Base-by-base conservation (phyloP, 2,797 vertebrate species). In the Bovichtus variegatus region DNA sequence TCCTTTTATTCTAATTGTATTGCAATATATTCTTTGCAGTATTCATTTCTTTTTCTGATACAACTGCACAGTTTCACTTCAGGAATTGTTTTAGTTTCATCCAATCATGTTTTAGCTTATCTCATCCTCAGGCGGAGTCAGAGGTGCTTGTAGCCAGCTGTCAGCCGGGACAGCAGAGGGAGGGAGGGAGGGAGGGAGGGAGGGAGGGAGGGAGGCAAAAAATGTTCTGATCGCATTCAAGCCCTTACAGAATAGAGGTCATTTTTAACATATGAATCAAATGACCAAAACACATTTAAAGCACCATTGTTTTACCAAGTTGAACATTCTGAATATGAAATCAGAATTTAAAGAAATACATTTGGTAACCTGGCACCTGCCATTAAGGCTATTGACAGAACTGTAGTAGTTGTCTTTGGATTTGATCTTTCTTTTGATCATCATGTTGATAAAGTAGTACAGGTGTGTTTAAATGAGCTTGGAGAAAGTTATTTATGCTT, bases 121-220 rank as follows among this genome's bases (percentile, higher is more conserved):
- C 67, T 82, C 75, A 78, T 86, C 83, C 83, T 82, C 65, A 76
- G 78, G 86, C 78, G 55, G 83, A 85, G 92, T 94, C 90, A 90
- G 90, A 90, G 91, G 65, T 68, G 47, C 94, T 92, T 49, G 76
- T 80, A 78, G 91, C 88, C 95, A 96, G 94, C 94, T 95, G 95
- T 92, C 49, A 23, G 86, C 78, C 92, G 86, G 84, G 90, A 85
- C 75, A 83, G 89, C 82, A 84, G 88, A 93, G 81, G 47, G 81
- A 59, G 16, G 50, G 47, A 58, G 38, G 23, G n/a, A n/a, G n/a
- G n/a, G n/a, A n/a, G n/a, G n/a, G n/a, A n/a, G n/a, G n/a, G n/a
- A n/a, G n/a, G n/a, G 19, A 40, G 63, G n/a, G n/a, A 16, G n/a
- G 29, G 31, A 34, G 53, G 46, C 27, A 27, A 47, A 55, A 25